phyloP scores from a whole-genome alignment of 1,140 invertebrate species.

The Holcopasites calliopsidis region DNA sequence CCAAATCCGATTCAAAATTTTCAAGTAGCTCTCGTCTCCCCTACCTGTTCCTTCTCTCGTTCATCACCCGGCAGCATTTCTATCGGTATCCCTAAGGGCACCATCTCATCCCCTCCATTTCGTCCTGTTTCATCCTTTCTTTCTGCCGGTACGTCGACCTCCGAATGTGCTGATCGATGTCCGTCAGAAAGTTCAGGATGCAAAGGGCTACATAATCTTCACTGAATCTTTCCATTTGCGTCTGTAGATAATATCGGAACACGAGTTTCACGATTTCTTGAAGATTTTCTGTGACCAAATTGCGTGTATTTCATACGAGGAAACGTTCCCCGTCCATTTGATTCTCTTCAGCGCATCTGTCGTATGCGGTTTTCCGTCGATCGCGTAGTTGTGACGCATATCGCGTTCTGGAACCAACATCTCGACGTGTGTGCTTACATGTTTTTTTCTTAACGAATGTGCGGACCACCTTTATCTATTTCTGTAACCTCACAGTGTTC shows the following conservation, averaged over 20 bases:
- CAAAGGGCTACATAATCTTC: neutral
- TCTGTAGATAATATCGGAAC: too few relatives aligned
- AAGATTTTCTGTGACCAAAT: too few relatives aligned
- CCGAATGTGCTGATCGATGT: neutral
- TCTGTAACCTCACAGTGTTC: neutral
- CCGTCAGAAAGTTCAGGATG: neutral
- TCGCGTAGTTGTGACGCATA: neutral
- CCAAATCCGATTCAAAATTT: neutral
- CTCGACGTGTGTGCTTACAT: too few relatives aligned
- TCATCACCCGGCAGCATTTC: neutral
- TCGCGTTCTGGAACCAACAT: too few relatives aligned
- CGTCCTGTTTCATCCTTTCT: neutral
- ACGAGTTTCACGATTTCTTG: too few relatives aligned
- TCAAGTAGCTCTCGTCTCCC: neutral
- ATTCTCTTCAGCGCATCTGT: conserved; percentile 8
- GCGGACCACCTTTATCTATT: neutral
- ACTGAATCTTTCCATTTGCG: neutral
- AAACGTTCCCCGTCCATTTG: neutral
- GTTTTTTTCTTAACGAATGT: neutral
- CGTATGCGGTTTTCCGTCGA: conserved; percentile 14
- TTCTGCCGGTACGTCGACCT: neutral
- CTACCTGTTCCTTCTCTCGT: neutral
- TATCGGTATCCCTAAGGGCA: neutral
- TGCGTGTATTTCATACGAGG: neutral
- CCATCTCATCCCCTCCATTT: neutral